Evolutionary conservation across 1,140 invertebrate species (phyloP).

Genomic region (Drosophila busckii): DNA sequence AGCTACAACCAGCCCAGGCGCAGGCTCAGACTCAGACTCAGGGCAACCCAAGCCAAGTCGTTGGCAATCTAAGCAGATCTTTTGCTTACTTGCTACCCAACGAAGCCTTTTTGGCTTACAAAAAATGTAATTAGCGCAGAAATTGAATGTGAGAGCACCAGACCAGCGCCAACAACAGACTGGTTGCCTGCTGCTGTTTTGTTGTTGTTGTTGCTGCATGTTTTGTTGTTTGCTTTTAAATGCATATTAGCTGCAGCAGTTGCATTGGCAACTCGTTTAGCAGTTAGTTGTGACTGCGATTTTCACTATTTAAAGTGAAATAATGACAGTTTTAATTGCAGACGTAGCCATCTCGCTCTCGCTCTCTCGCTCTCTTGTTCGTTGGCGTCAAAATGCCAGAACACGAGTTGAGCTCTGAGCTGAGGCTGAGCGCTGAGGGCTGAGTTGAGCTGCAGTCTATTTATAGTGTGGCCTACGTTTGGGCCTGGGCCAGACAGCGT

Average conservation of each 20-base stretch:
- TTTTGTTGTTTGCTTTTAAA: slow-evolving; percentile 74
- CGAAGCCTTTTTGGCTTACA: slow-evolving; percentile 46
- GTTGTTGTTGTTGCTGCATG: too few relatives aligned
- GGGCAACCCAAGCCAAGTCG: slow-evolving; percentile 5
- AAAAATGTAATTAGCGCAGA: slow-evolving; percentile 74
- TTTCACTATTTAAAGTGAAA: slow-evolving; percentile 64
- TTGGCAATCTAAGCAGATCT: slow-evolving; percentile 39
- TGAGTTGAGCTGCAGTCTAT: too few relatives aligned
- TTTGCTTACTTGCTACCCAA: too few relatives aligned
- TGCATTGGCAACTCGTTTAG: neutral
- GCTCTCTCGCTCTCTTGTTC: slow-evolving; percentile 55
- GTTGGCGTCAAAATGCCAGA: slow-evolving; percentile 62
- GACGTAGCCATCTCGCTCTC: too few relatives aligned
- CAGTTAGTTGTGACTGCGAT: neutral
- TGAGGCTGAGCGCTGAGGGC: neutral
- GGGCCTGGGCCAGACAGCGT: too few relatives aligned
- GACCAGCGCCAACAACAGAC: too few relatives aligned
- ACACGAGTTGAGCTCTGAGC: slow-evolving; percentile 16
- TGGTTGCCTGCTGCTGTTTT: too few relatives aligned
- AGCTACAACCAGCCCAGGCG: slow-evolving; percentile 34
- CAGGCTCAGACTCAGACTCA: neutral
- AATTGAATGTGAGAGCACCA: slow-evolving; percentile 65
- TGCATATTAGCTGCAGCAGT: slow-evolving; percentile 57
- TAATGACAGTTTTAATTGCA: slow-evolving; percentile 75
- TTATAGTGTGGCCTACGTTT: slow-evolving; percentile 34